These are phyloP conservation scores for Armadillidium nasatum DNA, from an alignment of 1,140 invertebrate genomes.

Conservation along the genomic window DNA sequence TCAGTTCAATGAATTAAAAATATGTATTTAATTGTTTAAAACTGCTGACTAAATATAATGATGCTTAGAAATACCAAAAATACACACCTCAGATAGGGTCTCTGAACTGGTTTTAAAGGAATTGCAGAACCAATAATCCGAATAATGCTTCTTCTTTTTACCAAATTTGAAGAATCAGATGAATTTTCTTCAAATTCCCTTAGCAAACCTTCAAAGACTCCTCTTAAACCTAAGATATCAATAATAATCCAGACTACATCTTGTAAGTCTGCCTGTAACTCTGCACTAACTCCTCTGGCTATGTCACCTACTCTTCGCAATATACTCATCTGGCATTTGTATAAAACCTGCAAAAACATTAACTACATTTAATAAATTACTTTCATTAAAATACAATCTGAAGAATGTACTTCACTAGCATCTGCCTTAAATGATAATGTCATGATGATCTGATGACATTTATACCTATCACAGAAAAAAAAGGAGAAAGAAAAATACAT, in stretches of 20 bases:
- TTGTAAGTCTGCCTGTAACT: neutral
- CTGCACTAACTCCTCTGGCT: neutral
- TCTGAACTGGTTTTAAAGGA: neutral
- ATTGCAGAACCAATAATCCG: neutral
- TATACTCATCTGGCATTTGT: slow-evolving; percentile 2
- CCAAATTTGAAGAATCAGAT: neutral
- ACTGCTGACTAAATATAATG: too few relatives aligned
- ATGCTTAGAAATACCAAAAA: neutral
- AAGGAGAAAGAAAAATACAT: too few relatives aligned
- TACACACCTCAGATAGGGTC: neutral
- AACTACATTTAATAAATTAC: too few relatives aligned
- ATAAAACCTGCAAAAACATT: too few relatives aligned
- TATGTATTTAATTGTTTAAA: too few relatives aligned
- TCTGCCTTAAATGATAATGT: too few relatives aligned
- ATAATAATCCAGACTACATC: neutral
- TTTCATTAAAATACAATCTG: too few relatives aligned
- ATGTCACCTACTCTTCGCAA: neutral
- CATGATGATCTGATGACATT: too few relatives aligned
- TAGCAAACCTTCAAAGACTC: neutral
- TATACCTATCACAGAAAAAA: too few relatives aligned
- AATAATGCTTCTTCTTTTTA: neutral
- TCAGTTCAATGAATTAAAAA: too few relatives aligned
- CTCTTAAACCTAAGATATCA: neutral
- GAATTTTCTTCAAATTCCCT: neutral
- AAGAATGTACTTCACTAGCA: too few relatives aligned